These are phyloP conservation scores for Parapsyche elsis DNA, from an alignment of 1,140 invertebrate genomes.

Conservation along the genomic window DNA sequence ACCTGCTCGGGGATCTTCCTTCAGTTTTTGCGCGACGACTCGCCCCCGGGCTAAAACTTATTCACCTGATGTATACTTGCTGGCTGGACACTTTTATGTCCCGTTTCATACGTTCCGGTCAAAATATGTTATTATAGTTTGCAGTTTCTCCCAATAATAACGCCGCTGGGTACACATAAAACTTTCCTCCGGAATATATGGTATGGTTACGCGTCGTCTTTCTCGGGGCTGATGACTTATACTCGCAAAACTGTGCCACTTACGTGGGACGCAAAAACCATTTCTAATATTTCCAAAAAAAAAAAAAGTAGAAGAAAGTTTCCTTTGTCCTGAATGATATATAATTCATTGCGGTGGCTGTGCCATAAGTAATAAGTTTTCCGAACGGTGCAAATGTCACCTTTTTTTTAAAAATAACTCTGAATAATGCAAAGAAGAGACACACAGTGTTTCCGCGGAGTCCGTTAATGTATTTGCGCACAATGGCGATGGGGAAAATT, in stretches of 20 bases:
- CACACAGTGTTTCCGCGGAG: background rate
- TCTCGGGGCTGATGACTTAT: constrained; percentile 2
- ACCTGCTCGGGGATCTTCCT: background rate
- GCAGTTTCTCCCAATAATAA: constrained; percentile 27
- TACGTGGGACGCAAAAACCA: background rate
- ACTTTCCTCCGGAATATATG: constrained; percentile 16
- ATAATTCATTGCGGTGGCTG: constrained; percentile 12
- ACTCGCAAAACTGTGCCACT: constrained; percentile 12
- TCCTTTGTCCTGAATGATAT: constrained; percentile 12
- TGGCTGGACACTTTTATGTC: constrained; percentile 22
- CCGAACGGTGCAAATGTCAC: constrained; percentile 39
- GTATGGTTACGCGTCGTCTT: background rate
- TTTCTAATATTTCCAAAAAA: background rate
- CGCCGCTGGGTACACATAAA: constrained; percentile 28
- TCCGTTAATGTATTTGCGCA: constrained; percentile 17
- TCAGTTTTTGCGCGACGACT: background rate
- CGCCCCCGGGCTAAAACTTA: background rate
- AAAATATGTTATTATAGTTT: constrained; percentile 32
- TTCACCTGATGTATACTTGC: constrained; percentile 14
- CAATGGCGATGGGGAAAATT: constrained; percentile 2
- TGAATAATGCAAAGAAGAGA: constrained; percentile 28
- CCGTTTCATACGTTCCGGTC: constrained; percentile 15
- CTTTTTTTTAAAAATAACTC: constrained; percentile 20
- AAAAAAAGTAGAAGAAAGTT: background rate
- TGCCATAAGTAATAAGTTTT: constrained; percentile 23